These are phyloP conservation scores for Drepana arcuata DNA, from an alignment of 1,140 invertebrate species.

Conservation along the genomic window DNA sequence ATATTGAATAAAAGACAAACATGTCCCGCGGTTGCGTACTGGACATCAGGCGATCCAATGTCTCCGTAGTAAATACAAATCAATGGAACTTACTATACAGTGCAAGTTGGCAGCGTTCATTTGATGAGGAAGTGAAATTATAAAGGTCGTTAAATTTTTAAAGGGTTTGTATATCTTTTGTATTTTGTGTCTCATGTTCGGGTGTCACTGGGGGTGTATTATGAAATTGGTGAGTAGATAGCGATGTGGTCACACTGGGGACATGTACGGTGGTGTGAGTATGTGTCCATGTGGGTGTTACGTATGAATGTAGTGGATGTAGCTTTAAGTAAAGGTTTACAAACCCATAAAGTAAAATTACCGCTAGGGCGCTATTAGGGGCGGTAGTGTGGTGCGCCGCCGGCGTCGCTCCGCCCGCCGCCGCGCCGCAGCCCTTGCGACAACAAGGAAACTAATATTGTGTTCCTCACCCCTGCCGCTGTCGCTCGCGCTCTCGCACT, in stretches of 20 bases:
- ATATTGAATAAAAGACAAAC: no score
- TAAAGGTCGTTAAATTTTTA: conserved; percentile 44
- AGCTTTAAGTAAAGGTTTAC: conserved; percentile 71
- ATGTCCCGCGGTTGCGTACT: conserved; percentile 14
- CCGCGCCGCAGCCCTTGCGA: conserved; percentile 70
- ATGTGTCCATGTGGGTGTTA: conserved; percentile 5
- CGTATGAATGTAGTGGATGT: conserved; percentile 27
- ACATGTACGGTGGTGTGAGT: no score
- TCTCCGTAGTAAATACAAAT: conserved; percentile 21
- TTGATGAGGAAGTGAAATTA: conserved; percentile 49
- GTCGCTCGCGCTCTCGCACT: conserved; percentile 32
- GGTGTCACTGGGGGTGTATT: neutral
- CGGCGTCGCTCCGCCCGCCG: conserved; percentile 62
- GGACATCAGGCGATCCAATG: conserved; percentile 15
- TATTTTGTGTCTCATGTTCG: conserved; percentile 22
- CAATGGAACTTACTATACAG: conserved; percentile 59
- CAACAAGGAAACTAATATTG: conserved; percentile 74
- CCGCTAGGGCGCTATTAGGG: conserved; percentile 66
- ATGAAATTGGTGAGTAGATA: neutral
- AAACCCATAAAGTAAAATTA: conserved; percentile 70
- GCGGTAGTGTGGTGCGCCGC: conserved; percentile 59
- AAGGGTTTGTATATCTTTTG: conserved; percentile 70
- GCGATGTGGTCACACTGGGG: no score
- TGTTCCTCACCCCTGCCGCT: conserved; percentile 59
- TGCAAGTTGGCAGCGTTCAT: conserved; percentile 56